Evolutionary conservation across 2,113 vertebrate genomes (phyloP), one percentile per base, ranked within the genome.

Genomic region (Pipa parva): DNA sequence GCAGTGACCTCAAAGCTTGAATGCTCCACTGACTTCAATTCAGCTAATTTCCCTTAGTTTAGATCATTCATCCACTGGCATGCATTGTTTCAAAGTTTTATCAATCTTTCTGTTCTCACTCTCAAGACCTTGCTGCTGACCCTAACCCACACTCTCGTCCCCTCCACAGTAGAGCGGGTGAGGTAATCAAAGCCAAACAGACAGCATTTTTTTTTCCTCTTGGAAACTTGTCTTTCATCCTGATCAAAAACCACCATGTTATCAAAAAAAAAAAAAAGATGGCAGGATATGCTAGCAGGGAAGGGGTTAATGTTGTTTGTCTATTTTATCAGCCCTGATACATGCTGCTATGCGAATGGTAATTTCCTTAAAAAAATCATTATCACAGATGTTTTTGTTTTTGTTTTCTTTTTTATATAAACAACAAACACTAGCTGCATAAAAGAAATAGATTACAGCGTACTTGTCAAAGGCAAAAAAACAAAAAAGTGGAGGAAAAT

Each of bases 111-210:
- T 31, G 52, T 66, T 57, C 33, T 66, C 49, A 70, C 46, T 48
- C 63, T 68, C 76, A 75, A 76, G 4, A 15, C 50, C 71, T 72
- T 21, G 5, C 51, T 63, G 63, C 39, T 66, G 63, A 66, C 63
- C 52, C 52, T 57, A 13, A 45, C 52, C 37, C 37, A 57, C 52
- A 57, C 25, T 27, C 36, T 18, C 37, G 33, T 52, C 51, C 37
- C 51, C 39, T 24, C 63, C 39, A 48, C 11, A 48, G 13, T 27
- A 27, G 42, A 57, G 18, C 8, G 25, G 11, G 52, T 29, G 39
- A 66, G 52, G 28, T 13, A 66, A 57, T 66, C 26, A 57, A 56
- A 57, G 52, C 12, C 36, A 48, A 18, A 5, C 17, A 29, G 18
- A 26, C 36, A 13, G 37, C 10, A 26, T 26, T 54, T 29, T n/a